Percentiles rank a stretch among this genome's conserved stretches.
These are phyloP conservation scores for Laticauda laticaudata DNA, from an alignment of 2,113 vertebrate genomes.

Conservation along the genomic window DNA sequence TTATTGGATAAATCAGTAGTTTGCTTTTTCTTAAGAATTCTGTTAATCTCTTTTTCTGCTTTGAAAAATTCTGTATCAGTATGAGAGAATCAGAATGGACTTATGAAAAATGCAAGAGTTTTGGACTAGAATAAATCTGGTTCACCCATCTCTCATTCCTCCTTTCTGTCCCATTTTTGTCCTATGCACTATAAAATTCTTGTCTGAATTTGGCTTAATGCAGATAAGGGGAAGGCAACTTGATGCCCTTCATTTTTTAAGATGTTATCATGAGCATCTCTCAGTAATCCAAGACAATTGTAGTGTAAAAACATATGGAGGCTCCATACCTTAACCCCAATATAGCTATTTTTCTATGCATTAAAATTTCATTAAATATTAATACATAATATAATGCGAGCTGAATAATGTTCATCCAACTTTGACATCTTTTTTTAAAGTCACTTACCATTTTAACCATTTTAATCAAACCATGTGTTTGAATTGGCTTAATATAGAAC, in stretches of 20 bases:
- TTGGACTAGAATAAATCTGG: not conserved
- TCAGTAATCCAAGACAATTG: not conserved
- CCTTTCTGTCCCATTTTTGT: not conserved
- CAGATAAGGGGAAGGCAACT: not conserved
- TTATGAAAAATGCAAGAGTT: not conserved
- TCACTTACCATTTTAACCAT: not conserved
- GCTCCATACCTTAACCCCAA: not conserved
- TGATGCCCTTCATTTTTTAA: not conserved
- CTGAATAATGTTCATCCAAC: not conserved
- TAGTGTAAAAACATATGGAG: not conserved
- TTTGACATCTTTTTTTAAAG: not conserved
- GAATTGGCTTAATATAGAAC: not conserved
- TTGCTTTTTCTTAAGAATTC: not conserved
- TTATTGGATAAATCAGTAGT: not conserved
- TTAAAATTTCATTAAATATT: not conserved
- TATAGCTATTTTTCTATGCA: not conserved
- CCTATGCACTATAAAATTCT: not conserved
- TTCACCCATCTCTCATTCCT: not conserved
- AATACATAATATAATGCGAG: not conserved
- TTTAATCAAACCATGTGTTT: not conserved
- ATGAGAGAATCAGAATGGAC: not conserved
- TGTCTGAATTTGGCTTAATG: not conserved
- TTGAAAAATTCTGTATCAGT: not conserved
- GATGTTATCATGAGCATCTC: not conserved
- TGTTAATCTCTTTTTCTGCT: not conserved